phyloP scores from a whole-genome alignment of 2,113 vertebrate genomes.

The Todiramphus saurophagus region DNA sequence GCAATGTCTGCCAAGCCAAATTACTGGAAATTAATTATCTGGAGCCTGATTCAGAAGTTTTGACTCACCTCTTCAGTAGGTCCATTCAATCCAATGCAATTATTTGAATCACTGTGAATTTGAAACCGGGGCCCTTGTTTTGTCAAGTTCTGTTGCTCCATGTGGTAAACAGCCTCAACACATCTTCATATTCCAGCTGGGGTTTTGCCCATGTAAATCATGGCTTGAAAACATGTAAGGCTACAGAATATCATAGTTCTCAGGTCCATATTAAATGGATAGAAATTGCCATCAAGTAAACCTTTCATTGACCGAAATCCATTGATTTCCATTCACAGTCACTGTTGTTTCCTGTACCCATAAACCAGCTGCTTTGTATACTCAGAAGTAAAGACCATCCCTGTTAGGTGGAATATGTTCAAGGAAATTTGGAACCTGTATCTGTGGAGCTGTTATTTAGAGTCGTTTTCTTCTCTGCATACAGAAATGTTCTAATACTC shows the following conservation, averaged over 20 bases:
- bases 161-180: neutral
- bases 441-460: neutral
- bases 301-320: neutral
- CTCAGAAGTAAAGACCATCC: neutral
- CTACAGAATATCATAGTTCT: neutral
- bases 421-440: neutral
- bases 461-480: neutral
- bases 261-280: neutral
- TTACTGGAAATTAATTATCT: constrained; percentile 31
- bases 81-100: neutral
- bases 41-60: neutral
- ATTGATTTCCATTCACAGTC: neutral
- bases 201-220: neutral
- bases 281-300: neutral
- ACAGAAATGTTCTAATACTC: neutral
- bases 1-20: neutral
- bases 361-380: neutral
- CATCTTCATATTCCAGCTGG: neutral
- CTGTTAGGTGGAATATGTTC: neutral
- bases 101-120: neutral
- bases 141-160: neutral
- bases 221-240: neutral
- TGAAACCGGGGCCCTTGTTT: neutral
- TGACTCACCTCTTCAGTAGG: neutral
- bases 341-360: neutral